Evolutionary conservation across 2,888 invertebrate species (phyloP).

Genomic region (Pimpla rufipes): DNA sequence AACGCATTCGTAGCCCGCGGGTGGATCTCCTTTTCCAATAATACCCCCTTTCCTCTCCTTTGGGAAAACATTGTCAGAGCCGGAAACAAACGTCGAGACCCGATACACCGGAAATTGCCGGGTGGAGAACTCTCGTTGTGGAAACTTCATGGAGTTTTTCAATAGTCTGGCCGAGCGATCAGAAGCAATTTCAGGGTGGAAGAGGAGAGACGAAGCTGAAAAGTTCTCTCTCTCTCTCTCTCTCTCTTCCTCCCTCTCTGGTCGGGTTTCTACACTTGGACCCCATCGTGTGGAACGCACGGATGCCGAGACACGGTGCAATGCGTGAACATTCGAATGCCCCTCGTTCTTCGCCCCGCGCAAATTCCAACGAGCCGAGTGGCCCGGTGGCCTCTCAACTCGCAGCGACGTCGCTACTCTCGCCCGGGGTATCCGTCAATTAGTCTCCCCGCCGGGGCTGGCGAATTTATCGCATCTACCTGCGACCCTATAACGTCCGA

Average conservation of each 20-base stretch:
- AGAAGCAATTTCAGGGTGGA: conserved; percentile 26
- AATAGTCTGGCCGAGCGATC: not conserved
- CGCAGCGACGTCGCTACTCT: not conserved
- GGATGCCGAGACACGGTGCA: conserved; percentile 18
- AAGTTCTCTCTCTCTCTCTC: not conserved
- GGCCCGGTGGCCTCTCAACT: not conserved
- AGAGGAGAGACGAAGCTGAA: not conserved
- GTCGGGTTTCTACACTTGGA: not conserved
- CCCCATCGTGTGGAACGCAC: conserved; percentile 18
- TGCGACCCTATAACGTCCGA: conserved; percentile 14
- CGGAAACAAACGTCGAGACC: conserved; percentile 31
- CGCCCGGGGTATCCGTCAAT: conserved; percentile 27
- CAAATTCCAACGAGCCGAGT: not conserved
- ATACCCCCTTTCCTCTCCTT: not conserved
- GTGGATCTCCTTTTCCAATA: not conserved
- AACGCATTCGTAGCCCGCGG: conserved; percentile 28
- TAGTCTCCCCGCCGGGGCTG: conserved; percentile 7
- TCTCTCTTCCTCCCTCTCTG: not conserved
- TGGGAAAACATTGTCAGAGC: conserved; percentile 36
- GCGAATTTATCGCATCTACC: conserved; percentile 23
- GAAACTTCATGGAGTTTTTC: conserved; percentile 20
- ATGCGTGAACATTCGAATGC: conserved; percentile 37
- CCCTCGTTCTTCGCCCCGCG: conserved; percentile 7
- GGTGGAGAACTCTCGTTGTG: conserved; percentile 11
- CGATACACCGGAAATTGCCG: conserved; percentile 50